Percentiles rank a stretch among this genome's conserved stretches.
These are phyloP conservation scores for Leptodactylus fallax DNA, from an alignment of 2,797 vertebrate species.

Conservation along the genomic window DNA sequence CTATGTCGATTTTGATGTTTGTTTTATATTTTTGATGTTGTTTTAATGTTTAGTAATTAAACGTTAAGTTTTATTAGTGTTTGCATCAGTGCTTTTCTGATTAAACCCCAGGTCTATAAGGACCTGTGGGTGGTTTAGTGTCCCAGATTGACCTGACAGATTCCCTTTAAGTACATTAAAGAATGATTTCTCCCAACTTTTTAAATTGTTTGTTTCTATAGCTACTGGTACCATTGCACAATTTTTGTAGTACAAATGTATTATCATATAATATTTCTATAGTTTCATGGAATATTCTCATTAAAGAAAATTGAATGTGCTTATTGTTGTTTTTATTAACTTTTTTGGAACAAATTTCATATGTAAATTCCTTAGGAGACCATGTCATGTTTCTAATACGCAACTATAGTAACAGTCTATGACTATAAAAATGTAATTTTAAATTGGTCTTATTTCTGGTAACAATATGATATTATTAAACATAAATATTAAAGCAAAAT, in stretches of 20 bases:
- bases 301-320: constrained; percentile 6
- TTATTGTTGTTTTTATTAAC: constrained; percentile 1
- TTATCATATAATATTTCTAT: not conserved
- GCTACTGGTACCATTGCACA: not conserved
- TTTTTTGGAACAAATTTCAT: not conserved
- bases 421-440: not conserved
- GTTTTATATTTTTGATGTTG: too few species aligned
- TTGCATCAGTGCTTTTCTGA: too few species aligned
- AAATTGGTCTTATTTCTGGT: not conserved
- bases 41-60: too few species aligned
- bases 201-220: constrained; percentile 15
- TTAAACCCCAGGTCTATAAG: too few species aligned
- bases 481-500: not conserved
- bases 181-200: not conserved
- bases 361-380: constrained; percentile 10
- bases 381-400: not conserved
- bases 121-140: too few species aligned
- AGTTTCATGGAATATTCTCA: not conserved
- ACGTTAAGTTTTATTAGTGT: too few species aligned
- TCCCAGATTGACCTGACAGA: too few species aligned
- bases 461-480: not conserved
- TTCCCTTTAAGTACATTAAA: too few species aligned
- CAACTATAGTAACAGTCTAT: not conserved
- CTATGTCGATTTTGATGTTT: too few species aligned
- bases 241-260: not conserved